Percentiles rank a stretch among this genome's conserved stretches.
phyloP scores from a whole-genome alignment of 2,113 vertebrate species.

The Chaenocephalus aceratus region DNA sequence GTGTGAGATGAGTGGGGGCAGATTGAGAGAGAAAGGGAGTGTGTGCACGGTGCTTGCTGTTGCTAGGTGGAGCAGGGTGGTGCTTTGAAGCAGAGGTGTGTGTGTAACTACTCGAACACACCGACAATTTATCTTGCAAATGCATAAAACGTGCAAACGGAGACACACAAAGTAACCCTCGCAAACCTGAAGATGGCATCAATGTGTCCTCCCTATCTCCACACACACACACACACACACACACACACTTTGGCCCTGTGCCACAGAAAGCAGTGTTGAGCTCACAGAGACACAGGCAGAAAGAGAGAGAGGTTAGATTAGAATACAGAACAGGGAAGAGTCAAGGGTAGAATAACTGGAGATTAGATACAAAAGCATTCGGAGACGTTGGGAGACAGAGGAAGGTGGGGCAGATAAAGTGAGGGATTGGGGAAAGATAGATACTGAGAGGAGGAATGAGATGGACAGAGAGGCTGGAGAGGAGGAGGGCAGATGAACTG shows the following conservation, averaged over 20 bases:
- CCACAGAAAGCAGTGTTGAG: slow-evolving; percentile 7
- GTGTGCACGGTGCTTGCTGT: slow-evolving; percentile 56
- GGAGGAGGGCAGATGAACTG: too few relatives aligned
- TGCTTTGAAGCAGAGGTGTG: slow-evolving; percentile 54
- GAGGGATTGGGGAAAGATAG: background rate
- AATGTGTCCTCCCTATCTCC: too few relatives aligned
- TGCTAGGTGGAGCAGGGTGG: slow-evolving; percentile 73
- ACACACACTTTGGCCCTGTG: slow-evolving; percentile 10
- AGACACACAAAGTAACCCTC: background rate
- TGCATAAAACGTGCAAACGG: slow-evolving; percentile 17
- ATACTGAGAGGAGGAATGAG: background rate
- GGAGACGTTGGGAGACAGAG: slow-evolving; percentile 18
- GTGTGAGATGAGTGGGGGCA: slow-evolving; percentile 15
- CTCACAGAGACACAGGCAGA: background rate
- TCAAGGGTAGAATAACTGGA: slow-evolving; percentile 19
- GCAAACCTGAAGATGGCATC: too few relatives aligned
- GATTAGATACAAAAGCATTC: slow-evolving; percentile 10
- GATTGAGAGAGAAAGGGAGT: slow-evolving; percentile 18
- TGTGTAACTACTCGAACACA: slow-evolving; percentile 17
- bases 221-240: background rate
- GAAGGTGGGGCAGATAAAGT: slow-evolving; percentile 19
- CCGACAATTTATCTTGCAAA: background rate
- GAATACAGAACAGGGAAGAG: slow-evolving; percentile 27
- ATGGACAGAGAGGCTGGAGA: background rate
- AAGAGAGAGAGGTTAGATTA: slow-evolving; percentile 4